A percentile compares a stretch with the other conserved stretches of the same genome.
Evolutionary conservation across 2,113 vertebrate genomes (phyloP).

Genomic region (Elachura formosa): DNA sequence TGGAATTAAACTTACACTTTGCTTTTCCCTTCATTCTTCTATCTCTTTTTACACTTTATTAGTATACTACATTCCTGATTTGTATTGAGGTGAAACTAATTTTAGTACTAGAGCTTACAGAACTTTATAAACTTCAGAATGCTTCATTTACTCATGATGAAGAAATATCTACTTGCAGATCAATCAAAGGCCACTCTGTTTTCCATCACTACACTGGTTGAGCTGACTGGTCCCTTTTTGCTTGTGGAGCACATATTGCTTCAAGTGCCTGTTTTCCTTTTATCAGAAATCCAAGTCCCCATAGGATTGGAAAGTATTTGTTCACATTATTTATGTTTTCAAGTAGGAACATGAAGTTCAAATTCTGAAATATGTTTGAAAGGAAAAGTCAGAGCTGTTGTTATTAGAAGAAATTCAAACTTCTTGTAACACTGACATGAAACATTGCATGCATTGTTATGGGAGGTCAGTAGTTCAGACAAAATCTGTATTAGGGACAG

Average conservation of each 20-base stretch:
- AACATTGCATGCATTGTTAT: slow-evolving; percentile 30
- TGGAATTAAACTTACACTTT: background rate
- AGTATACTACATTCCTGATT: background rate
- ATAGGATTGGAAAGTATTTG: background rate
- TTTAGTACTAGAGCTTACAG: background rate
- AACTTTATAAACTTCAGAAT: background rate
- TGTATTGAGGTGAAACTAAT: background rate
- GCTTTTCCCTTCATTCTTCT: background rate
- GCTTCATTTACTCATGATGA: slow-evolving; percentile 4
- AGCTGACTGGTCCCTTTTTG: background rate
- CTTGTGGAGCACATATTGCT: background rate
- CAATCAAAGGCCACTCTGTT: slow-evolving; percentile 15
- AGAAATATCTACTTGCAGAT: background rate
- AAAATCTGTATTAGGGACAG: background rate
- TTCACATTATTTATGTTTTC: slow-evolving; percentile 31
- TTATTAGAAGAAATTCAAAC: background rate
- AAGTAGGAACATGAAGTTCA: background rate
- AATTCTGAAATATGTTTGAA: slow-evolving; percentile 7
- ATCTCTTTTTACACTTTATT: slow-evolving; percentile 18
- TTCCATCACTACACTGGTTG: background rate
- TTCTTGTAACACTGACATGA: slow-evolving; percentile 6
- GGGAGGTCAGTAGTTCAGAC: slow-evolving; percentile 38
- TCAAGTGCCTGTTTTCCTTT: background rate
- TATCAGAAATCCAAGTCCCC: slow-evolving; percentile 14
- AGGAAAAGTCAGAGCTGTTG: slow-evolving; percentile 12